Base-by-base conservation (phyloP, 2,797 vertebrate genomes). In the Neoniphon sammara region DNA sequence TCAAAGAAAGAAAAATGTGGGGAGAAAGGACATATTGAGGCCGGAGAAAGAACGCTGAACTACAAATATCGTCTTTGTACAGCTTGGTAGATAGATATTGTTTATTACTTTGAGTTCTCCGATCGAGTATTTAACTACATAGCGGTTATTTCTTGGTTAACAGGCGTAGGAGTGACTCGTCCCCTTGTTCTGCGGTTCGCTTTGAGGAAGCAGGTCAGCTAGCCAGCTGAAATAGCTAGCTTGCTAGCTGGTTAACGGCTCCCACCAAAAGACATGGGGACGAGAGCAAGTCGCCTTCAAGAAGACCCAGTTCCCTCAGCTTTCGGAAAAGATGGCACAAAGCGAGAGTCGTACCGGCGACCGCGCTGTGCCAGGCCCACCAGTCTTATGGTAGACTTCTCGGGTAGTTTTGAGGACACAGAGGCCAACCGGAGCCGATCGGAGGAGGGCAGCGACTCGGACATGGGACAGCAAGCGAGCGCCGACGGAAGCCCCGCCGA, bases 381-480 rank as follows among this genome's bases (percentile, higher is more conserved):
- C 46, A 95, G 94, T 47, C 93, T 95, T 27, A 81, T 92, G 84
- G 92, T 95, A 7, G 94, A 94, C 81, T 94, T 95, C 85, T 93
- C 93, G 0, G 91, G 91, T 18, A 94, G 93, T 82, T 95, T 95
- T 70, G 94, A 94, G 52, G 92, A 94, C 66, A 89, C 93, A 3
- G 94, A 95, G 83, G 75, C 89, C 60, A 93, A 89, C 78, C 89
- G 69, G 31, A 95, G 94, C 80, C 92, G 93, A 9, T 94, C 94
- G 6, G 94, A 95, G 71, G 94, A 95, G 30, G 93, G 93, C 39
- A 94, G 94, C 80, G 94, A 95, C 70, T 94, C 94, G 50, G 94
- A 95, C 76, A 80, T 82, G 56, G 94, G 93, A 65, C 94, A 87
- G 75, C 93, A 92, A 52, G 93, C 91, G 57, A 94, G 93, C 70